These are phyloP conservation scores for Kuschelorhynchus macadamiae DNA, from an alignment of 2,888 invertebrate species.

Conservation along the genomic window DNA sequence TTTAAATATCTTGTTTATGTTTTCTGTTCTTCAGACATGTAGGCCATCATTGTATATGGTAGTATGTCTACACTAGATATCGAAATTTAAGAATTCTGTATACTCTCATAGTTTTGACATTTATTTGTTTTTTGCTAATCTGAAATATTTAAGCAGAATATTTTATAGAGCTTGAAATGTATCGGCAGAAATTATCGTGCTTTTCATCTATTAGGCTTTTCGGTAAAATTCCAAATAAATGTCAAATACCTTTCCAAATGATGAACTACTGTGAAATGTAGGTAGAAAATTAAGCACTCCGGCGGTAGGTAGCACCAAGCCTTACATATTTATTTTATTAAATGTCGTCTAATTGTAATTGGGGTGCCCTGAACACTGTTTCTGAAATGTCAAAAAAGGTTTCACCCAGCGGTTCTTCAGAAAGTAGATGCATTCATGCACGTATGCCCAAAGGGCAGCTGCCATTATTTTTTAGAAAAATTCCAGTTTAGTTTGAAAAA, in stretches of 20 bases:
- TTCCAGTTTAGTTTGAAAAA: too few relatives aligned
- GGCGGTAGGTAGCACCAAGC: slow-evolving; percentile 1
- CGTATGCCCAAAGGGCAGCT: too few relatives aligned
- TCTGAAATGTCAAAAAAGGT: too few relatives aligned
- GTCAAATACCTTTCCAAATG: slow-evolving; percentile 7
- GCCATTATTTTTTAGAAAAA: too few relatives aligned
- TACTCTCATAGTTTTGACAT: slow-evolving; percentile 16
- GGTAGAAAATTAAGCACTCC: slow-evolving; percentile 19
- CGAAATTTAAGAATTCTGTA: slow-evolving; percentile 5
- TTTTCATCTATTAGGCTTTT: slow-evolving; percentile 26
- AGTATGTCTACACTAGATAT: slow-evolving; percentile 13
- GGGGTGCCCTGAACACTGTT: too few relatives aligned
- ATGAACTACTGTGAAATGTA: slow-evolving; percentile 4
- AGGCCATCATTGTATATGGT: slow-evolving; percentile 11
- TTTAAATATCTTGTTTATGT: background rate
- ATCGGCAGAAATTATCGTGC: slow-evolving; percentile 26
- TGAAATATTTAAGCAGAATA: slow-evolving; percentile 11
- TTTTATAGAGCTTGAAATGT: slow-evolving; percentile 24
- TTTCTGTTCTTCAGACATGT: background rate
- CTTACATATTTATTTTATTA: too few relatives aligned
- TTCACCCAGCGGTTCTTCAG: too few relatives aligned
- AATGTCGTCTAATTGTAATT: too few relatives aligned
- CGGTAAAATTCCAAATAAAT: background rate
- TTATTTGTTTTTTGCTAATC: slow-evolving; percentile 3
- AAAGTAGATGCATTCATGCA: too few relatives aligned